Evolutionary conservation across 2,888 invertebrate species (phyloP), one percentile per base, ranked within the genome.

Genomic region (Aporophyla lueneburgensis): DNA sequence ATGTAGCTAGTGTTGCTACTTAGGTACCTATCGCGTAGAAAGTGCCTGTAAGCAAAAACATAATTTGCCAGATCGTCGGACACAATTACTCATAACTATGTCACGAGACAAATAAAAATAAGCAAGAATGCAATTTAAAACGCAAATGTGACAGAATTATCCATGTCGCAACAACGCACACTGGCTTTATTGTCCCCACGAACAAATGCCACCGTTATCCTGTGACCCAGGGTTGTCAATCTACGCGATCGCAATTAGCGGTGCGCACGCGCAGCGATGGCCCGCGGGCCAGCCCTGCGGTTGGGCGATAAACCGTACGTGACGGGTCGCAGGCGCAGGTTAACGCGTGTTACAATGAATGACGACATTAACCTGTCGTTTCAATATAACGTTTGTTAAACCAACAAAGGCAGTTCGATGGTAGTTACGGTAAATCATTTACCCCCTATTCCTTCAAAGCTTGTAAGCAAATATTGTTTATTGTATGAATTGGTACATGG

Each of bases 231-330:
- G 92, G 90, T 87, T 92, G 92, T 86, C 91, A 86, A 87, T 87
- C 87, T 88, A 80, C 86, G 88, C 84, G 89, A 91, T 91, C 90
- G 90, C 91, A 93, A 93, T 93, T 92, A 94, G 90, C 84, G 79
- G 80, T 88, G 91, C 89, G 91, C 92, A 90, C 89, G 92, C 91
- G 91, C 90, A 88, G 88, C 77, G 84, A 87, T 87, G 79, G 82
- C 87, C 61, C 12, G 49, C 71, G 83, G 67, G 85, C 69, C 87
- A 88, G 80, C 90, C 89, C 87, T 88, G 79, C 78, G 80, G 79
- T 80, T 75, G 76, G 80, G 85, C 86, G 92, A 90, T 91, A 89
- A 91, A 87, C 81, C 89, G 86, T 84, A 87, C 89, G 92, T 91
- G 90, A 91, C 91, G 71, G 89, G 86, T 89, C 86, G 84, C 84